Percentiles rank a stretch among this genome's conserved stretches.
These are phyloP conservation scores for Zaprionus lineosus DNA, from an alignment of 2,888 invertebrate species.

Conservation along the genomic window DNA sequence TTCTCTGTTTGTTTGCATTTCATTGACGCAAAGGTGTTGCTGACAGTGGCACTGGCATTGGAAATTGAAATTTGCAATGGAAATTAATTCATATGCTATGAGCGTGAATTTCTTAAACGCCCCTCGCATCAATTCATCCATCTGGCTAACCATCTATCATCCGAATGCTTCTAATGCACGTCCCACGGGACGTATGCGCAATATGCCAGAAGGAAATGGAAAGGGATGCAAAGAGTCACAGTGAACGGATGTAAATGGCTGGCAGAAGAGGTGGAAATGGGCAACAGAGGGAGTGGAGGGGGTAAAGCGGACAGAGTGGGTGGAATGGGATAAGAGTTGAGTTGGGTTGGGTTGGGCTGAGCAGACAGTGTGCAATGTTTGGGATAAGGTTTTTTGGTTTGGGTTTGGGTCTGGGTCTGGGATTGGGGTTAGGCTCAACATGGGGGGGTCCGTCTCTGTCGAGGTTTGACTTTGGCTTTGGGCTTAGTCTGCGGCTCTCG, in stretches of 20 bases:
- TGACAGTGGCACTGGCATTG: slow-evolving; percentile 7
- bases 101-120: slow-evolving; percentile 8
- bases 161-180: slow-evolving; percentile 21
- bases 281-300: too few relatives aligned
- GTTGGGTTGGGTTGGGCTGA: too few relatives aligned
- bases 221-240: too few relatives aligned
- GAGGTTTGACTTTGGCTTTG: too few relatives aligned
- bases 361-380: background rate
- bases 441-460: background rate
- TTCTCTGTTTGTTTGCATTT: slow-evolving; percentile 63
- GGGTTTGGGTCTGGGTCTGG: background rate
- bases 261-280: too few relatives aligned
- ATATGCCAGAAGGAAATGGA: slow-evolving; percentile 10
- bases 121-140: slow-evolving; percentile 12
- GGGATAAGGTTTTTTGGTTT: background rate
- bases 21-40: slow-evolving; percentile 68
- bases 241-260: too few relatives aligned
- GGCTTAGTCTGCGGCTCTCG: too few relatives aligned
- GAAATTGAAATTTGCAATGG: slow-evolving; percentile 60
- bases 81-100: slow-evolving; percentile 66
- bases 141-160: slow-evolving; percentile 40
- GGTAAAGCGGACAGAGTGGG: too few relatives aligned
- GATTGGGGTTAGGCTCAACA: background rate
- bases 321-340: too few relatives aligned
- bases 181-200: slow-evolving; percentile 43